Evolutionary conservation across 2,113 vertebrate species (phyloP).

Genomic region (Stegastes partitus): DNA sequence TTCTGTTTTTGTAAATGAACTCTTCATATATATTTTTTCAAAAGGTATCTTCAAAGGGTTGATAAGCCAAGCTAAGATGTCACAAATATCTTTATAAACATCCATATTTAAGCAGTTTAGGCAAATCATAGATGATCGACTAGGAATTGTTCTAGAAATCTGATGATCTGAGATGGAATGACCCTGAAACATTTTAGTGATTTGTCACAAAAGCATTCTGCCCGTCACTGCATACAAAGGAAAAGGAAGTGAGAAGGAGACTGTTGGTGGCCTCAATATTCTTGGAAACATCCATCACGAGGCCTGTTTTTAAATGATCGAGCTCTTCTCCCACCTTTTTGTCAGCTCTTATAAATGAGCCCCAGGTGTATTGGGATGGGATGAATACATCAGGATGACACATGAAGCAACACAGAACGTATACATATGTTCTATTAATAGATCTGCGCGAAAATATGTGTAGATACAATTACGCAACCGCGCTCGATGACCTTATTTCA

Average conservation of each 20-base stretch:
- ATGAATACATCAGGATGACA: constrained; percentile 78
- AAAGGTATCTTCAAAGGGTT: too few species aligned
- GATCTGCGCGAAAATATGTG: constrained; percentile 37
- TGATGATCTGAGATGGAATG: too few species aligned
- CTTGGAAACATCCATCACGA: constrained; percentile 63
- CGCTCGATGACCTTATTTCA: constrained; percentile 67
- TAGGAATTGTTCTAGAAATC: too few species aligned
- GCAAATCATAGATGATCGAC: too few species aligned
- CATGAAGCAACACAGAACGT: constrained; percentile 56
- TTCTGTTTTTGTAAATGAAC: too few species aligned
- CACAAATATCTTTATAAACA: too few species aligned
- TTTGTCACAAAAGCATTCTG: constrained; percentile 19
- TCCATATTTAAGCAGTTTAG: too few species aligned
- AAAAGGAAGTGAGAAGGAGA: constrained; percentile 24
- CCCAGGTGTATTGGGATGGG: constrained; percentile 62
- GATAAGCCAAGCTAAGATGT: too few species aligned
- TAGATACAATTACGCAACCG: constrained; percentile 72
- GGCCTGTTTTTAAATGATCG: constrained; percentile 52
- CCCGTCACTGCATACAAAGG: constrained; percentile 24
- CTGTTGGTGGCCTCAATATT: constrained; percentile 56
- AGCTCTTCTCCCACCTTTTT: constrained; percentile 50
- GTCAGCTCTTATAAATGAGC: constrained; percentile 75
- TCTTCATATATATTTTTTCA: too few species aligned
- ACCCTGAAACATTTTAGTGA: constrained; percentile 20
- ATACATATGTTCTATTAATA: constrained; percentile 61